phyloP scores from a whole-genome alignment of 2,888 invertebrate genomes.

The Belgica antarctica region DNA sequence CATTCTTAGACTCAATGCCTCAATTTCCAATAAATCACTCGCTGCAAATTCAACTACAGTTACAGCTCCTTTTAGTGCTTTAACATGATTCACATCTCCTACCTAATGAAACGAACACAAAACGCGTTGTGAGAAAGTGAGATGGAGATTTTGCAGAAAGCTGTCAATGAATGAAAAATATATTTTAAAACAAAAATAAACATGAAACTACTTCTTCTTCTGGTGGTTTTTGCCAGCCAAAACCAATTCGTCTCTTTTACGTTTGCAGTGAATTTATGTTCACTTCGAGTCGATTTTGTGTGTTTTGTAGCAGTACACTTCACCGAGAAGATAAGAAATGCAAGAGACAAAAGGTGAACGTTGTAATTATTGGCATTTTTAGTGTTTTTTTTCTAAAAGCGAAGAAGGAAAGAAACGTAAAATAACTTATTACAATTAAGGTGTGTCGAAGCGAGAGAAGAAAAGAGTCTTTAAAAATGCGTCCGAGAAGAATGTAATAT shows the following conservation, averaged over 20 bases:
- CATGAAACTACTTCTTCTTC: conserved; percentile 1
- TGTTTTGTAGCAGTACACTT: not conserved
- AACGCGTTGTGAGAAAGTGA: not conserved
- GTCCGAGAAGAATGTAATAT: conserved; percentile 26
- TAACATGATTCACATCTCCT: conserved; percentile 12
- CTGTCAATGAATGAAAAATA: conserved; percentile 15
- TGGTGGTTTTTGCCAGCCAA: too few relatives aligned
- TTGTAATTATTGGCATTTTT: conserved; percentile 18
- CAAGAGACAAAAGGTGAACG: conserved; percentile 24
- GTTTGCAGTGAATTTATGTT: not conserved
- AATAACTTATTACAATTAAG: conserved; percentile 34
- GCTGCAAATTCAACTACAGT: not conserved
- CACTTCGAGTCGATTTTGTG: not conserved
- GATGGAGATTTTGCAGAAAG: too few relatives aligned
- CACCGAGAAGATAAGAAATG: conserved; percentile 2
- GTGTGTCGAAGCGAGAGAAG: conserved; percentile 13
- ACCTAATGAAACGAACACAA: not conserved
- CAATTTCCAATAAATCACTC: too few relatives aligned
- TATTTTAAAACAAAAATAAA: conserved; percentile 20
- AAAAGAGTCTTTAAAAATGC: conserved; percentile 24
- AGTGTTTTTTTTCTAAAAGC: conserved; percentile 19
- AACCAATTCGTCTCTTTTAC: not conserved
- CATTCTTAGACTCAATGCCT: too few relatives aligned
- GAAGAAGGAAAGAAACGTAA: conserved; percentile 1
- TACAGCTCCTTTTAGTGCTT: not conserved